phyloP scores from a whole-genome alignment of 1,140 invertebrate genomes.

The Arion vulgaris region DNA sequence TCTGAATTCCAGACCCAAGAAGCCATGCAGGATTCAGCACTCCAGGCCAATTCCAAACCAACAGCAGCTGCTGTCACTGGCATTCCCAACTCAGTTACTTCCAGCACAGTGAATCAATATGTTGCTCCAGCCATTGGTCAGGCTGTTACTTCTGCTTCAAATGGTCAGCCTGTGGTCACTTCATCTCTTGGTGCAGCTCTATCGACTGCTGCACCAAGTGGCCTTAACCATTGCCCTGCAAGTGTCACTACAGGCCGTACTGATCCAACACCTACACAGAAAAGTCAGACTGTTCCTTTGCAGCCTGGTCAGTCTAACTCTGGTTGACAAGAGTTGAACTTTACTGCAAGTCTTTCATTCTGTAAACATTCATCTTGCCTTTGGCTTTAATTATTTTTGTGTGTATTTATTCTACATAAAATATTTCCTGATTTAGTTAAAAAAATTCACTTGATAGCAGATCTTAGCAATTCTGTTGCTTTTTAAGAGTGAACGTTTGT shows the following conservation, averaged over 20 bases:
- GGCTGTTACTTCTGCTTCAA: background rate
- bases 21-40: background rate
- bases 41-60: background rate
- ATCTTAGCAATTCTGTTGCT: background rate
- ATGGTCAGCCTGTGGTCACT: background rate
- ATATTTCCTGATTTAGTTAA: background rate
- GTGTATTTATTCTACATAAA: background rate
- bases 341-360: conserved; percentile 37
- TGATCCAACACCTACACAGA: background rate
- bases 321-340: conserved; percentile 11
- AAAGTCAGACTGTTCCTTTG: background rate
- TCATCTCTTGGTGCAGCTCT: background rate
- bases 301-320: background rate
- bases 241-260: background rate
- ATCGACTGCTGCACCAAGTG: background rate
- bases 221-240: background rate
- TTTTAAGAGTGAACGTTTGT: background rate
- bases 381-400: conserved; percentile 22
- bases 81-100: conserved; percentile 5
- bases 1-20: conserved; percentile 7
- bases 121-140: background rate
- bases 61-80: conserved; percentile 13
- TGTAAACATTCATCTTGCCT: conserved; percentile 36
- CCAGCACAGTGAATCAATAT: background rate
- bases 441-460: background rate